phyloP scores from a whole-genome alignment of 2,888 invertebrate species.

The Lasioglossum malachurum region DNA sequence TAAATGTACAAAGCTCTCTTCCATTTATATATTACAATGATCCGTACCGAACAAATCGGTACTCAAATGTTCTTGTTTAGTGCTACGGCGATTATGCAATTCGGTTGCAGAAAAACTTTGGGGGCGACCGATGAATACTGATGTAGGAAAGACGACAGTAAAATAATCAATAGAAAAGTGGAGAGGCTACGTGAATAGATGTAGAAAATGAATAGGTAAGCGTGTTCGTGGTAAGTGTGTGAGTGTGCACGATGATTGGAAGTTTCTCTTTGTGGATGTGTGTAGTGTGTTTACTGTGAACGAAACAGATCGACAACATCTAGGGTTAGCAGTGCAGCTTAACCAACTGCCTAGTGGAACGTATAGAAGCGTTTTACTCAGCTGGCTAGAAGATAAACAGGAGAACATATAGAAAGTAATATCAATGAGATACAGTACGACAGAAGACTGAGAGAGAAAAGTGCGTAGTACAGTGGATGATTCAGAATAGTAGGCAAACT shows the following conservation, averaged over 20 bases:
- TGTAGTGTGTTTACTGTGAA: slow-evolving; percentile 15
- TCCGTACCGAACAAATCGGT: neutral
- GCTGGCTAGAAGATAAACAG: slow-evolving; percentile 53
- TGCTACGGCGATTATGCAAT: neutral
- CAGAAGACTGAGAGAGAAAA: slow-evolving; percentile 46
- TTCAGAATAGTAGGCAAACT: slow-evolving; percentile 62
- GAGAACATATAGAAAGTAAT: slow-evolving; percentile 27
- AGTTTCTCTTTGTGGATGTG: neutral
- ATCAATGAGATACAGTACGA: slow-evolving; percentile 35
- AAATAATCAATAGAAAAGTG: slow-evolving; percentile 1
- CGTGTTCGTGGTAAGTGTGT: slow-evolving; percentile 37
- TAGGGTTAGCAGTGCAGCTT: slow-evolving; percentile 61
- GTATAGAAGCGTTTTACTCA: slow-evolving; percentile 65
- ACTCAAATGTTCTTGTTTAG: neutral
- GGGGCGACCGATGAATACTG: neutral
- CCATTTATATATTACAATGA: neutral
- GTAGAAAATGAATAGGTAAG: slow-evolving; percentile 24
- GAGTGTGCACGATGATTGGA: slow-evolving; percentile 14
- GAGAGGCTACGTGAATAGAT: slow-evolving; percentile 32
- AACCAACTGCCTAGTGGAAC: slow-evolving; percentile 56
- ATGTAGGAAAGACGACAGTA: slow-evolving; percentile 10
- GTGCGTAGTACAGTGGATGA: slow-evolving; percentile 55
- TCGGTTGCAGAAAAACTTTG: neutral
- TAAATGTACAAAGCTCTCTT: neutral
- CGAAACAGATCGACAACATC: slow-evolving; percentile 38